Conservation (phyloP, 2,888 invertebrate species). For the Orchesellides sinensis region DNA sequence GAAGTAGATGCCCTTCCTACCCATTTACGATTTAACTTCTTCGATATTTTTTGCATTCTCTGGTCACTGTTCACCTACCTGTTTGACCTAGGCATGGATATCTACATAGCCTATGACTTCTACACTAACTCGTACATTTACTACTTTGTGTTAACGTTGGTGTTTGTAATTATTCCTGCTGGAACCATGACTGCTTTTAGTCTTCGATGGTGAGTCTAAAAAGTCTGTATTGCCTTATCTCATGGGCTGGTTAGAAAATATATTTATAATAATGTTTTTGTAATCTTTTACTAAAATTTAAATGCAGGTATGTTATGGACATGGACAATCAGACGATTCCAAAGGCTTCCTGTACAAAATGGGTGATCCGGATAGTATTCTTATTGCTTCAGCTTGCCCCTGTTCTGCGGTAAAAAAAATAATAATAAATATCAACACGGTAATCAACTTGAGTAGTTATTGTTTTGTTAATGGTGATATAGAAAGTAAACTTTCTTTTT, state of each 20-base stretch:
- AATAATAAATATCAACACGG: neutral
- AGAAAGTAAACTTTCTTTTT: too few species aligned
- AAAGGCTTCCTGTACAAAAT: conserved; percentile 73
- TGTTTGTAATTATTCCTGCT: conserved; percentile 74
- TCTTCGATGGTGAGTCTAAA: conserved; percentile 71
- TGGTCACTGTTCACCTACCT: conserved; percentile 71
- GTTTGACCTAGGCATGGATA: conserved; percentile 72
- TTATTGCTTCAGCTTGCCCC: conserved; percentile 73
- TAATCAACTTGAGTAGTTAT: too few species aligned
- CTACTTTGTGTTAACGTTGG: conserved; percentile 73
- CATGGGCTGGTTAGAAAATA: too few species aligned
- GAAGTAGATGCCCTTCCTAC: conserved; percentile 73
- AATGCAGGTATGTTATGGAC: conserved; percentile 73
- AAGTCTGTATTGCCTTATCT: neutral
- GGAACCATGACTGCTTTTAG: conserved; percentile 75
- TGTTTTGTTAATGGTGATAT: too few species aligned
- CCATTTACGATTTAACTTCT: conserved; percentile 70
- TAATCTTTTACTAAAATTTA: neutral
- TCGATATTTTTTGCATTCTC: conserved; percentile 72
- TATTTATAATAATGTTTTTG: neutral
- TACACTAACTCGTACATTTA: conserved; percentile 66
- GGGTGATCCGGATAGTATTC: conserved; percentile 74
- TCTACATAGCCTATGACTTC: conserved; percentile 73
- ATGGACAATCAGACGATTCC: conserved; percentile 74
- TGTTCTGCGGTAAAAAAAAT: conserved; percentile 69